A percentile compares a stretch with the other conserved stretches of the same genome.
Evolutionary conservation across 2,113 vertebrate genomes (phyloP).

Genomic region (Tachycineta bicolor): DNA sequence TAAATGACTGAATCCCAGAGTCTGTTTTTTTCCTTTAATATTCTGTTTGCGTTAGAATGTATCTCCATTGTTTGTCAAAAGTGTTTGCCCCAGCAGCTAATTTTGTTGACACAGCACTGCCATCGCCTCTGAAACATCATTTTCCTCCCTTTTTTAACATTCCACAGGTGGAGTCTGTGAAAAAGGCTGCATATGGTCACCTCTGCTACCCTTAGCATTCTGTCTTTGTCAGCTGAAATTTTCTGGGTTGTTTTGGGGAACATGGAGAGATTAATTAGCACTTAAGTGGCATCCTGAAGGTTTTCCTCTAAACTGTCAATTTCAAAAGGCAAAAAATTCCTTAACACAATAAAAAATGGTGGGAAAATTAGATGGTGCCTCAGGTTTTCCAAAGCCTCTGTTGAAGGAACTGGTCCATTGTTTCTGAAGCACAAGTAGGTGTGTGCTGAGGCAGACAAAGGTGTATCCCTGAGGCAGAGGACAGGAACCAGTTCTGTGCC

Average conservation of each 20-base stretch:
- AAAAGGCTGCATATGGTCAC: not conserved
- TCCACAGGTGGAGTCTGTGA: fast-evolving
- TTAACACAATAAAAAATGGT: not conserved
- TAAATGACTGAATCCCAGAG: not conserved
- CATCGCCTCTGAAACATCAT: not conserved
- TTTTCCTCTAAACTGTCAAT: not conserved
- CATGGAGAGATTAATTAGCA: not conserved
- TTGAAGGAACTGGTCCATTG: not conserved
- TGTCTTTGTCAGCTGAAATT: not conserved
- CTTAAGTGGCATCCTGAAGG: not conserved
- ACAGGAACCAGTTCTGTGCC: not conserved
- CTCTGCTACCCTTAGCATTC: not conserved
- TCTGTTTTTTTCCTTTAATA: not conserved
- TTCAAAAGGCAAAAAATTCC: not conserved
- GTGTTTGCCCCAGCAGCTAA: not conserved
- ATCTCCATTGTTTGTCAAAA: not conserved
- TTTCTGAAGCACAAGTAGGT: not conserved
- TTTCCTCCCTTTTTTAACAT: not conserved
- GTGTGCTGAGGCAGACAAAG: not conserved
- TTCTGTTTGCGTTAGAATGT: not conserved
- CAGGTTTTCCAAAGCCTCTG: not conserved
- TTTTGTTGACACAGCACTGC: not conserved
- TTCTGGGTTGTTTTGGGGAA: not conserved
- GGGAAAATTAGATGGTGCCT: not conserved
- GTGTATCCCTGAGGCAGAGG: not conserved